Evolutionary conservation across 2,888 invertebrate genomes (phyloP), one percentile per base, ranked within the genome.

Genomic region (Xanthorhoe designata): DNA sequence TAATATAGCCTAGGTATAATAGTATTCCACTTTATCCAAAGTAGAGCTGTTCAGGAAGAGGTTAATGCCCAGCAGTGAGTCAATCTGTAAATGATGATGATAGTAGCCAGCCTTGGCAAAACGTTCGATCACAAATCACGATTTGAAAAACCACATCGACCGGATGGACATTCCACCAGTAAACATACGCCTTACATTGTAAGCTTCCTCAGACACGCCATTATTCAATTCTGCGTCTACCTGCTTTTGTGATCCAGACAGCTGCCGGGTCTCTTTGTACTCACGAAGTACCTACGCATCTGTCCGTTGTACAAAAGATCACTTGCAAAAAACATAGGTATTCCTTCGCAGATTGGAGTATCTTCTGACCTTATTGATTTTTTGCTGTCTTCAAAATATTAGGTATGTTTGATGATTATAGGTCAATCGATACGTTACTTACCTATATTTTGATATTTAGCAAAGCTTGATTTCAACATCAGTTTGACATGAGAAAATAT

Each of bases 231-330:
- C 51, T 47, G 35, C 51, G 45, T 66, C 68, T 80, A 80, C 79
- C 81, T 79, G 80, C 75, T 75, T 75, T 81, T 81, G 79, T 81
- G 70, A 71, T 29, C 32, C 69, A 68, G 72, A 75, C 81, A 81
- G 79, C 79, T 78, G 80, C 67, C 66, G 65, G 50, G 45, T 24
- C 64, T 65, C 13, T 69, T 71, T 70, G 72, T 76, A 35, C 35
- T 35, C 58, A 18, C n/a, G 24, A 29, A 18, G 18, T 56, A 18
- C 35, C 35, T 50, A 70, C 61, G 56, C 79, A 79, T 74, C 79
- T 75, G 80, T 74, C 72, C 60, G 67, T 13, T 60, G 19, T 50
- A 64, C 68, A 71, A 67, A 75, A 73, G 70, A 72, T 64, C 52
- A 61, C 69, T 72, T 69, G 64, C 70, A 76, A 78, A 24, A 80